phyloP scores from a whole-genome alignment of 2,888 invertebrate genomes.

The Nymphalis c-album region DNA sequence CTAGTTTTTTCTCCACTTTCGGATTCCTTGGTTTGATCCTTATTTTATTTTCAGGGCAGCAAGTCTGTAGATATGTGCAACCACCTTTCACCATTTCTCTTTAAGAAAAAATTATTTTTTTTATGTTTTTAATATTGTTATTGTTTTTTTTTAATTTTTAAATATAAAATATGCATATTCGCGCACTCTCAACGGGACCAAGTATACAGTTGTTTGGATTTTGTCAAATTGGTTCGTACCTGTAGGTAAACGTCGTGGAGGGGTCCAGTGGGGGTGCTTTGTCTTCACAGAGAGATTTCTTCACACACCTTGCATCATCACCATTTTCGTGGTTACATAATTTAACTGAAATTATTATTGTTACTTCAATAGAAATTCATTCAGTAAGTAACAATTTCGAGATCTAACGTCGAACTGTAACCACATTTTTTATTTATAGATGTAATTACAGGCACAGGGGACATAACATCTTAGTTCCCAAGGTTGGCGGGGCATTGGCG shows the following conservation, averaged over 20 bases:
- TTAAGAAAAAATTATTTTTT: not conserved
- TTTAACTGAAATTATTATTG: not conserved
- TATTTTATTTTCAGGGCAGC: conserved; percentile 1
- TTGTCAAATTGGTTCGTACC: not conserved
- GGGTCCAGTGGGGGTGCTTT: not conserved
- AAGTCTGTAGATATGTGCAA: conserved; percentile 1
- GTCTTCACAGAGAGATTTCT: not conserved
- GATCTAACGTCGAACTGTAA: too few species aligned
- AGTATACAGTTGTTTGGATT: too few species aligned
- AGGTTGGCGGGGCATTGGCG: too few species aligned
- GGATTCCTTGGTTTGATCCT: not conserved
- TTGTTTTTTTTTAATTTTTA: not conserved
- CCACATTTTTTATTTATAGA: too few species aligned
- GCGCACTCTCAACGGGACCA: too few species aligned
- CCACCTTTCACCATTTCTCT: not conserved
- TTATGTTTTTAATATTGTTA: too few species aligned
- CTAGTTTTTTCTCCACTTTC: not conserved
- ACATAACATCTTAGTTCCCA: too few species aligned
- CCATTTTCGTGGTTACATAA: not conserved
- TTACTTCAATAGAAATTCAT: not conserved
- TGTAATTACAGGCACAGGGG: too few species aligned
- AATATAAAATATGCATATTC: not conserved
- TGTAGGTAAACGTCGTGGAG: not conserved
- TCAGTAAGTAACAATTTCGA: too few species aligned
- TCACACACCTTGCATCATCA: not conserved